phyloP scores from a whole-genome alignment of 2,888 invertebrate species.

The Vanessa cardui region DNA sequence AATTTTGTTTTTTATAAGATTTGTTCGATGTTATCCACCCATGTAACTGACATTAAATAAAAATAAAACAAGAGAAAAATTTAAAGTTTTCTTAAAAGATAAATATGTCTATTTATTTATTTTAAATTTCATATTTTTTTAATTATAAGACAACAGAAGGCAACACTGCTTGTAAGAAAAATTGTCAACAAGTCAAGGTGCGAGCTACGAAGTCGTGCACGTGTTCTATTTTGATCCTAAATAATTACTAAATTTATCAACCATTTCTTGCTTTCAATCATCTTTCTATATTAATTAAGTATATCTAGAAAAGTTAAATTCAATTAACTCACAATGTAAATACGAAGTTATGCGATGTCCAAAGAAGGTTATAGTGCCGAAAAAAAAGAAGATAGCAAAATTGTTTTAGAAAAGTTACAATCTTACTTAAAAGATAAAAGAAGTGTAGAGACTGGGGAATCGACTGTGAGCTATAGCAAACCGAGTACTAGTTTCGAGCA shows the following conservation, averaged over 20 bases:
- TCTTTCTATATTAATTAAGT: background rate
- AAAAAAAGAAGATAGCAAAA: slow-evolving; percentile 79
- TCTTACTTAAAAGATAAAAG: slow-evolving; percentile 77
- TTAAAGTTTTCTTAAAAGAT: too few relatives aligned
- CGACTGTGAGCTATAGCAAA: slow-evolving; percentile 59
- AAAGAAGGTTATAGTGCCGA: slow-evolving; percentile 79
- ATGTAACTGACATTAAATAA: too few relatives aligned
- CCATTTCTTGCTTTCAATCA: background rate
- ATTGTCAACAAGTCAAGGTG: slow-evolving; percentile 38
- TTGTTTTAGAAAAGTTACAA: slow-evolving; percentile 76
- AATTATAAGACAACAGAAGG: background rate
- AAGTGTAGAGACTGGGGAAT: slow-evolving; percentile 62
- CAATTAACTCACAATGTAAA: slow-evolving; percentile 47
- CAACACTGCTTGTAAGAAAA: slow-evolving; percentile 4
- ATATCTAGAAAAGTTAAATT: background rate
- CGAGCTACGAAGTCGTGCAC: slow-evolving; percentile 52
- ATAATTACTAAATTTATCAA: slow-evolving; percentile 4
- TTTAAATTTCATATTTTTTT: too few relatives aligned
- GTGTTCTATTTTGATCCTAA: slow-evolving; percentile 45
- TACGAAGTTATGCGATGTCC: slow-evolving; percentile 63
- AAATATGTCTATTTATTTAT: too few relatives aligned
- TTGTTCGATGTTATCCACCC: too few relatives aligned
- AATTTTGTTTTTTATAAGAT: too few relatives aligned
- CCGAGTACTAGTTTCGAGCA: slow-evolving; percentile 72
- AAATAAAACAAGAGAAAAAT: too few relatives aligned